Percentiles rank a stretch among this genome's conserved stretches.
These are phyloP conservation scores for Periophthalmus magnuspinnatus DNA, from an alignment of 2,797 vertebrate genomes.

Conservation along the genomic window DNA sequence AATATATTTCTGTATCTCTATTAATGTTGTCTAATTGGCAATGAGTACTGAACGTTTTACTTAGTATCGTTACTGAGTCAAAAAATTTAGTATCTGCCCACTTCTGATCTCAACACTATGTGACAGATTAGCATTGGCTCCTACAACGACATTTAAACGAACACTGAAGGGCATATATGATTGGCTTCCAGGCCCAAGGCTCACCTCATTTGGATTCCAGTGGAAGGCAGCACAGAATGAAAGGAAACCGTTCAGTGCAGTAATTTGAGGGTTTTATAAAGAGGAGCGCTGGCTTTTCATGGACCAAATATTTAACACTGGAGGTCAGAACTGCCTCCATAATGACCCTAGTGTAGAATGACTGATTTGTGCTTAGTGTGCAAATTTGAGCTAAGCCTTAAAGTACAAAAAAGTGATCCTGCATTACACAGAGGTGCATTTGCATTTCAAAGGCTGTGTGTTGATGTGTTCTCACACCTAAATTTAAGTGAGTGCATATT, in stretches of 20 bases:
- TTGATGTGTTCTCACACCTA: neutral
- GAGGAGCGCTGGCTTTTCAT: constrained; percentile 57
- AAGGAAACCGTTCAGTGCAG: constrained; percentile 53
- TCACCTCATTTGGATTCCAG: constrained; percentile 69
- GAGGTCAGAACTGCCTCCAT: constrained; percentile 53
- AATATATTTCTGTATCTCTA: too few relatives aligned
- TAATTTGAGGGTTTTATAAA: constrained; percentile 57
- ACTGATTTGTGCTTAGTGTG: constrained; percentile 44
- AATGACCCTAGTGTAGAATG: constrained; percentile 38
- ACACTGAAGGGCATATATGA: constrained; percentile 65
- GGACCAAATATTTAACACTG: constrained; percentile 57
- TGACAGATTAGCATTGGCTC: constrained; percentile 42
- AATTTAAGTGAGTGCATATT: neutral
- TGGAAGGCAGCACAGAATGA: constrained; percentile 47
- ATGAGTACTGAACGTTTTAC: too few relatives aligned
- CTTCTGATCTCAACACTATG: constrained; percentile 8
- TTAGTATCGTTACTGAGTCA: too few relatives aligned
- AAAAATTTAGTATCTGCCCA: neutral
- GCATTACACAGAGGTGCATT: constrained; percentile 5
- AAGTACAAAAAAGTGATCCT: constrained; percentile 19
- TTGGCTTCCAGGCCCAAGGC: constrained; percentile 53
- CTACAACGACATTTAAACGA: constrained; percentile 53
- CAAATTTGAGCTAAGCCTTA: constrained; percentile 28
- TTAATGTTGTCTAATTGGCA: too few relatives aligned
- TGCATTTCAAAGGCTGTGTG: constrained; percentile 10